A percentile compares a stretch with the other conserved stretches of the same genome.
Evolutionary conservation across 2,113 vertebrate species (phyloP).

Genomic region (Dascyllus trimaculatus): DNA sequence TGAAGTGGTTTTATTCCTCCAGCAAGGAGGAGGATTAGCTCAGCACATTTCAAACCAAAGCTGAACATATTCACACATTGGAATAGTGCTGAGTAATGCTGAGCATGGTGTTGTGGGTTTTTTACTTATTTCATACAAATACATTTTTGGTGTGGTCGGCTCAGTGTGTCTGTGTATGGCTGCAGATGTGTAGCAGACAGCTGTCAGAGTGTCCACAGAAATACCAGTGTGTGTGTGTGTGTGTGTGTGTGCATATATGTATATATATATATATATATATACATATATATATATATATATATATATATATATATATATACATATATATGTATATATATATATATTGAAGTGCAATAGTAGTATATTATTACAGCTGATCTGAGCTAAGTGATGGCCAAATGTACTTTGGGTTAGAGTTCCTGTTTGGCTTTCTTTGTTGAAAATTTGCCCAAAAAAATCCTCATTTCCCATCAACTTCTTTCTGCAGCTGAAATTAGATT

Average conservation of each 20-base stretch:
- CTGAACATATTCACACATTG: conserved; percentile 13
- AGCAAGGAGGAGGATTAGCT: conserved; percentile 31
- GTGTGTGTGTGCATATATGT: no score
- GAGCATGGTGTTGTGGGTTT: conserved; percentile 26
- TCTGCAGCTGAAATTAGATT: not conserved
- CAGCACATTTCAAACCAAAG: conserved; percentile 47
- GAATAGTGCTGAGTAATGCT: conserved; percentile 54
- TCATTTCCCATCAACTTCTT: not conserved
- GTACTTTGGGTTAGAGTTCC: not conserved
- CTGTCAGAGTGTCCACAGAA: no score
- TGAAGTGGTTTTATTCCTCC: conserved; percentile 25
- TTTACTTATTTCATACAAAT: conserved; percentile 32
- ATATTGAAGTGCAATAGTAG: no score
- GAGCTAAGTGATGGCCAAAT: not conserved
- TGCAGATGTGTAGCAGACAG: not conserved
- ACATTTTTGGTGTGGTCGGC: not conserved
- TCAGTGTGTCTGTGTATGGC: conserved; percentile 15
- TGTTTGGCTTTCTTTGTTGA: not conserved
- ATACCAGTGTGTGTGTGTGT: conserved; percentile 10
- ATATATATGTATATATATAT: no score
- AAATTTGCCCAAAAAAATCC: no score
- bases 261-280: no score
- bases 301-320: no score
- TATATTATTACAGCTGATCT: not conserved
- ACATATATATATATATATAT: no score